A percentile compares a stretch with the other conserved stretches of the same genome.
Conservation (phyloP, 2,797 vertebrate species). For the Sebastes ruberrimus region DNA sequence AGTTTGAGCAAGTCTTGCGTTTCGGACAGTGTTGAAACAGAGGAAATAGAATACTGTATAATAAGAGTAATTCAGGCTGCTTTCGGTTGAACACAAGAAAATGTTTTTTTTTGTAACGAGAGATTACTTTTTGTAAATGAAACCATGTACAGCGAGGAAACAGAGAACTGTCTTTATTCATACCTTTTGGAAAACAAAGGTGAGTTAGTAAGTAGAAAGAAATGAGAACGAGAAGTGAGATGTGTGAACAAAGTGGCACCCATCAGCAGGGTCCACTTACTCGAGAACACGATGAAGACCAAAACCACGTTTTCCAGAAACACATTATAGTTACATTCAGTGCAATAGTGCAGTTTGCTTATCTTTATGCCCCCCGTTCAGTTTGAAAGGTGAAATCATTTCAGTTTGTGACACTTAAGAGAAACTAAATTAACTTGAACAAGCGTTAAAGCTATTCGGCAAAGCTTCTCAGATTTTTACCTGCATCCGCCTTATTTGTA, state of each 20-base stretch:
- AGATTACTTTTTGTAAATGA: conserved; percentile 89
- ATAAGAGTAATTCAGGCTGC: conserved; percentile 77
- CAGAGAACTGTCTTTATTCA: conserved; percentile 82
- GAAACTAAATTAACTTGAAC: conserved; percentile 44
- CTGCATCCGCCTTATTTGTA: conserved; percentile 97
- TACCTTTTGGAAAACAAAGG: conserved; percentile 84
- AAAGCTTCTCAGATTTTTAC: conserved; percentile 70
- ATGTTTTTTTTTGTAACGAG: conserved; percentile 73
- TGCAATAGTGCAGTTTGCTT: conserved; percentile 72
- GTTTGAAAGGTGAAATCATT: conserved; percentile 46
- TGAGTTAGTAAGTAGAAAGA: conserved; percentile 70
- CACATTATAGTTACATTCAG: conserved; percentile 59
- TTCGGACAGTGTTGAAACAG: conserved; percentile 86
- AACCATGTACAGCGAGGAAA: conserved; percentile 82
- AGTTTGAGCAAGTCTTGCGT: conserved; percentile 72
- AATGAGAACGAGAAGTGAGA: conserved; percentile 10
- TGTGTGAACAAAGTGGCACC: conserved; percentile 41
- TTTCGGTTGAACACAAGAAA: conserved; percentile 73
- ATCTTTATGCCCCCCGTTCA: conserved; percentile 41
- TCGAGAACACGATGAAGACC: conserved; percentile 55
- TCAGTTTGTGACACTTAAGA: conserved; percentile 45
- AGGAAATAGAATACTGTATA: conserved; percentile 80
- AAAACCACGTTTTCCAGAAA: conserved; percentile 70
- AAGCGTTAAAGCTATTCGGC: conserved; percentile 32
- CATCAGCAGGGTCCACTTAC: conserved; percentile 55